Conservation (phyloP, 2,797 vertebrate species). For the Selene dorsalis region DNA sequence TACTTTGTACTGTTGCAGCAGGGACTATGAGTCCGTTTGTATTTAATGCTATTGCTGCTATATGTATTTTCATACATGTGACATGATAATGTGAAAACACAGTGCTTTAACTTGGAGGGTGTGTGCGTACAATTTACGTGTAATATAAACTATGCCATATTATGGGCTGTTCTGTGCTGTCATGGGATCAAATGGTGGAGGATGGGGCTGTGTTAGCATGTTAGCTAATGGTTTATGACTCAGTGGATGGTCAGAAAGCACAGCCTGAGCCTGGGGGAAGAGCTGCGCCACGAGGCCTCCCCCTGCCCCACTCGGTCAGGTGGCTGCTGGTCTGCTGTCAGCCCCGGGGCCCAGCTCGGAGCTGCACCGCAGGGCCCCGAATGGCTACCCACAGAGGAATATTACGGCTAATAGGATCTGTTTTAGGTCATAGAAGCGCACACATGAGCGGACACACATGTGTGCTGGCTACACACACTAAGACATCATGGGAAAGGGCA, state of each 20-base stretch:
- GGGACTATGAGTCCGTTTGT: neutral
- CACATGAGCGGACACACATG: conserved; percentile 31
- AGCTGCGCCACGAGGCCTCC: conserved; percentile 67
- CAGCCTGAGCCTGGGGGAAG: conserved; percentile 60
- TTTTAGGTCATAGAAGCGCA: conserved; percentile 55
- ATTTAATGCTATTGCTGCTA: neutral
- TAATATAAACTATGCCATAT: neutral
- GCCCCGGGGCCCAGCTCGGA: conserved; percentile 47
- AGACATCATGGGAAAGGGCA: conserved; percentile 57
- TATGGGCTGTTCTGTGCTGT: neutral
- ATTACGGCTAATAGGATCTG: conserved; percentile 59
- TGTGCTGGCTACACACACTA: neutral
- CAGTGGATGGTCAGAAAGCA: conserved; percentile 64
- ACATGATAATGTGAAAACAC: no score
- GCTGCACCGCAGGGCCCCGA: conserved; percentile 43
- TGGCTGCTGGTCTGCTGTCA: conserved; percentile 68
- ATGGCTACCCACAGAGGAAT: conserved; percentile 19
- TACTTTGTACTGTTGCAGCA: neutral
- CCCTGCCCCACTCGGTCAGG: conserved; percentile 63
- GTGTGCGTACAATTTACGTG: neutral
- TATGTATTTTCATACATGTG: neutral
- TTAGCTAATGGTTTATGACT: conserved; percentile 68
- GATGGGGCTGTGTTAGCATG: conserved; percentile 49
- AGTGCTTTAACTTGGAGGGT: no score
- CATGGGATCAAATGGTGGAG: neutral